Conservation (phyloP, 2,113 vertebrate genomes). For the Rhinolophus ferrumequinum region DNA sequence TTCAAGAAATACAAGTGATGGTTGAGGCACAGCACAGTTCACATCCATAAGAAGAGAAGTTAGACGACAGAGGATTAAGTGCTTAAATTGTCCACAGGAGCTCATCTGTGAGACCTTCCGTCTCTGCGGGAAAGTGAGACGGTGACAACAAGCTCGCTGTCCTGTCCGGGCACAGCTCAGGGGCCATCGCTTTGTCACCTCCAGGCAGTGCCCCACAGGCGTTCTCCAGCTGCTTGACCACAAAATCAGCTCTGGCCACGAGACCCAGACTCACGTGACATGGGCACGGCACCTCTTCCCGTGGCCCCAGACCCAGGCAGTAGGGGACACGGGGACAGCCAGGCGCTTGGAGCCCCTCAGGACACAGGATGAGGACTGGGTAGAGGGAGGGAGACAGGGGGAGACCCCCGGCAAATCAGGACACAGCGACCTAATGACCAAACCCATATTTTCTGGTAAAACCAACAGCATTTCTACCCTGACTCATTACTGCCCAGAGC, state of each 20-base stretch:
- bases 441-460: not conserved
- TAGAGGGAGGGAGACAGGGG: not conserved
- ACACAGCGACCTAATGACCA: not conserved
- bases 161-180: not conserved
- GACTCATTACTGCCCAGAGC: not conserved
- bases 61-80: conserved; percentile 80
- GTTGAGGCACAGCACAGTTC: conserved; percentile 86
- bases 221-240: conserved; percentile 39
- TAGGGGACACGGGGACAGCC: no score
- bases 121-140: not conserved
- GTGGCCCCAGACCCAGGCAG: not conserved
- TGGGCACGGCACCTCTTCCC: not conserved
- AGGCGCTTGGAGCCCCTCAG: not conserved
- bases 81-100: conserved; percentile 71
- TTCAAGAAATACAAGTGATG: conserved; percentile 86
- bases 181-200: conserved; percentile 55
- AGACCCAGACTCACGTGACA: not conserved
- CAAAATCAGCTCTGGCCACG: conserved; percentile 53
- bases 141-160: conserved; percentile 3
- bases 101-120: conserved; percentile 49
- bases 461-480: not conserved
- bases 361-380: rapidly evolving
- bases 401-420: not conserved
- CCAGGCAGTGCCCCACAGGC: conserved; percentile 38
- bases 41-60: conserved; percentile 83